phyloP scores from a whole-genome alignment of 64 coral and sea anemone genomes.

The Porites australiensis region DNA sequence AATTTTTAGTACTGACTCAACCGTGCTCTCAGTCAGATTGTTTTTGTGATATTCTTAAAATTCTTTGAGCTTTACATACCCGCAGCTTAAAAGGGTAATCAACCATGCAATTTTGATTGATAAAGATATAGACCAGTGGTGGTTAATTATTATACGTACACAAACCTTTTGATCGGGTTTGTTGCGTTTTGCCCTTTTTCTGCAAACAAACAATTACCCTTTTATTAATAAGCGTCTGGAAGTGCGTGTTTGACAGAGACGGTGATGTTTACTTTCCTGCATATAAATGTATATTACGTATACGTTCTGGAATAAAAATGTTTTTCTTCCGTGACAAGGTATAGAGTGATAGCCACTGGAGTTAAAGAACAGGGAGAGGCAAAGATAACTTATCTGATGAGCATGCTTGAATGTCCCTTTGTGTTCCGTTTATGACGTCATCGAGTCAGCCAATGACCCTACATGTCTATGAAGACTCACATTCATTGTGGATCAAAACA shows the following conservation, averaged over 20 bases:
- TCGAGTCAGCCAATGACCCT: too few relatives aligned
- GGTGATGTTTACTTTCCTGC: not conserved
- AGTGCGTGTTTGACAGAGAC: not conserved
- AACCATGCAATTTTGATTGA: slow-evolving; percentile 34
- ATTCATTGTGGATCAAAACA: too few relatives aligned
- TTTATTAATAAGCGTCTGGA: not conserved
- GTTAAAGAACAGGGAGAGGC: not conserved
- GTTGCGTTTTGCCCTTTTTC: not conserved
- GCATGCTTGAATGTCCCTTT: not conserved
- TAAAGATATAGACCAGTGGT: slow-evolving; percentile 10
- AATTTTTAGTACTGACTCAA: not conserved
- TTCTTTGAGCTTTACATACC: not conserved
- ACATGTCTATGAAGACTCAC: too few relatives aligned
- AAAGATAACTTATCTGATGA: not conserved
- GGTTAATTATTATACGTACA: not conserved
- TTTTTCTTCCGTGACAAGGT: not conserved
- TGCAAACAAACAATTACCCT: not conserved
- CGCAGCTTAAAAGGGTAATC: not conserved
- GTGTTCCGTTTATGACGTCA: too few relatives aligned
- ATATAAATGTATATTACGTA: not conserved
- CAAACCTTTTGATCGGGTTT: not conserved
- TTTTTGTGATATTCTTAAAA: not conserved
- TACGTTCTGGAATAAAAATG: not conserved
- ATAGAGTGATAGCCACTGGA: not conserved
- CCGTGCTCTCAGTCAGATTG: not conserved